Base-by-base conservation (phyloP, 2,797 vertebrate species). In the Myotis findleyi region DNA sequence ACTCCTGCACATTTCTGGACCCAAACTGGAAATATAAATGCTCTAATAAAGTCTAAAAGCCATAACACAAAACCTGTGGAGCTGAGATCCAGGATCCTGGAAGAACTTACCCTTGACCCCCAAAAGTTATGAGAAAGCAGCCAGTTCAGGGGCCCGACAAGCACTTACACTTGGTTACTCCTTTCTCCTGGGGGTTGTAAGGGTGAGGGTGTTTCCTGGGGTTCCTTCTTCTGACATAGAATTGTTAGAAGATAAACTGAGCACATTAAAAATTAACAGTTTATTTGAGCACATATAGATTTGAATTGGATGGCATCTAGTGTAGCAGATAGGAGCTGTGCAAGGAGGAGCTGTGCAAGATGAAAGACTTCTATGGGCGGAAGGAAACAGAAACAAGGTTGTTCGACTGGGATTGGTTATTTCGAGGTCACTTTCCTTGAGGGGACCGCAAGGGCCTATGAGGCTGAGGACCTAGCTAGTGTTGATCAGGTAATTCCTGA, bases 1-100 rank as follows among this genome's bases (percentile, higher is more conserved):
- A 0, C 25, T 9, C 25, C 1, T 33, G 18, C 51, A 8, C 0
- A 12, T 11, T 44, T n/a, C 75, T 0, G 18, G 51, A 44, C 36
- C 1, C 68, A 1, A 5, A 57, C 5, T 7, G 17, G 51, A 2
- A 30, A 10, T 16, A 53, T 20, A 17, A 16, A 33, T 16, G 36
- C 38, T 44, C 3, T 6, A 21, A 5, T 53, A 23, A 25, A 14
- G 51, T 10, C 3, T 11, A 13, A 6, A 2, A 41, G 20, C 4
- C n/a, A 14, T 12, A 21, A 17, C 0, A 0, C 49, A n/a, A 18
- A 33, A 51, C 5, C 72, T 51, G 18, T 0, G 0, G 20, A 41
- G 25, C 49, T 17, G 5, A 23, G 51, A n/a, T 13, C 38, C 8
- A 0, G 20, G 13, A 4, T 17, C 18, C 21, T 18, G 9, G 27